Percentiles rank a stretch among this genome's conserved stretches.
Evolutionary conservation across 2,113 vertebrate genomes (phyloP).

Genomic region (Neoarius graeffei): DNA sequence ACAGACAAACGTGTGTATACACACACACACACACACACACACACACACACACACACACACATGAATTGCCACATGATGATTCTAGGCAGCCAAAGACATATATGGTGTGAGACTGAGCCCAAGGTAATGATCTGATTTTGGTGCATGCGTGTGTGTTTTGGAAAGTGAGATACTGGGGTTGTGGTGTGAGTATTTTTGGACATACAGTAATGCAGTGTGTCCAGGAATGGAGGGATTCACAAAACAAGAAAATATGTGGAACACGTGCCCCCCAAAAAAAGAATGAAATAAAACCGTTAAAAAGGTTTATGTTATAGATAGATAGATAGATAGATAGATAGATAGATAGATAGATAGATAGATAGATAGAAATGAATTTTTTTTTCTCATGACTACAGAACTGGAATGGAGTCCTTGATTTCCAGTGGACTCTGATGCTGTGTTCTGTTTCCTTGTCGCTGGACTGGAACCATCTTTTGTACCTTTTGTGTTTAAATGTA

Average conservation of each 20-base stretch:
- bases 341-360: neutral
- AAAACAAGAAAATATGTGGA: neutral
- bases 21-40: constrained; percentile 31
- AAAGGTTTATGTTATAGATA: neutral
- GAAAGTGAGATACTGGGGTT: constrained; percentile 16
- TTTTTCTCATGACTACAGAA: neutral
- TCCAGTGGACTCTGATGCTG: too few species aligned
- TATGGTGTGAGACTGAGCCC: constrained; percentile 60
- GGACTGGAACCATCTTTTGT: neutral
- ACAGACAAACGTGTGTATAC: constrained; percentile 39
- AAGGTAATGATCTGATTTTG: constrained; percentile 67
- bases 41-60: constrained; percentile 38
- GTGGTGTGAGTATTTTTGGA: constrained; percentile 58
- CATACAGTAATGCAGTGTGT: constrained; percentile 58
- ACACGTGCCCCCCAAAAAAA: too few species aligned
- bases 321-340: neutral
- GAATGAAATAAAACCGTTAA: neutral
- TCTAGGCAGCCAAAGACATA: constrained; percentile 52
- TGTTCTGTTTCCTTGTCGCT: neutral
- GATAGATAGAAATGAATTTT: too few species aligned
- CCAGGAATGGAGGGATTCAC: constrained; percentile 58
- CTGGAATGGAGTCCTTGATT: neutral
- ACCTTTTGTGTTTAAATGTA: neutral
- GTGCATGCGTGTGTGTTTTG: constrained; percentile 38
- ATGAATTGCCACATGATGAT: constrained; percentile 37